Conservation (phyloP, 2,113 vertebrate genomes). For the Lampris incognitus region DNA sequence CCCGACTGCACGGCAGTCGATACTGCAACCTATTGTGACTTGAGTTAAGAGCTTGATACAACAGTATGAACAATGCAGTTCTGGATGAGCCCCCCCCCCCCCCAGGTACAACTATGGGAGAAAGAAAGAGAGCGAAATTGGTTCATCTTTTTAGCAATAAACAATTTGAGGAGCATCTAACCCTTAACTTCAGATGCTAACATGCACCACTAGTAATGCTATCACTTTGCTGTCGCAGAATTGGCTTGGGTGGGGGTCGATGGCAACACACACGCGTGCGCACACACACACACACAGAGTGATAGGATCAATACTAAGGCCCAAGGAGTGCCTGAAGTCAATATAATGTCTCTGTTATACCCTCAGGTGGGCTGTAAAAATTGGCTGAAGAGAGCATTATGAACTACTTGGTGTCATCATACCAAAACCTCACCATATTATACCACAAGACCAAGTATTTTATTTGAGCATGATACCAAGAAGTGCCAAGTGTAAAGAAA, state of each 20-base stretch:
- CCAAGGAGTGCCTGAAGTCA: slow-evolving; percentile 65
- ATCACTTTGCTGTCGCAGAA: slow-evolving; percentile 56
- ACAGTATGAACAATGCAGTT: background rate
- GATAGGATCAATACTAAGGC: slow-evolving; percentile 63
- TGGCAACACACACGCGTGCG: slow-evolving; percentile 35
- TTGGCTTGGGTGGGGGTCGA: slow-evolving; percentile 60
- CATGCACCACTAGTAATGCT: slow-evolving; percentile 61
- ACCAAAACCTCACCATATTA: slow-evolving; percentile 56
- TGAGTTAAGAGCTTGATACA: background rate
- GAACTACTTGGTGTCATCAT: slow-evolving; percentile 37
- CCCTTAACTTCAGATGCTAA: slow-evolving; percentile 39
- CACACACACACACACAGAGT: slow-evolving; percentile 30
- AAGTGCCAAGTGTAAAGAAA: slow-evolving; percentile 38
- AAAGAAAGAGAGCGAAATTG: background rate
- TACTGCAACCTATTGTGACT: background rate
- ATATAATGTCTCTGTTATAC: slow-evolving; percentile 71
- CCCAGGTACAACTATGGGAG: background rate
- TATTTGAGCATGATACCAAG: slow-evolving; percentile 61
- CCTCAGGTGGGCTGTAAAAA: slow-evolving; percentile 72
- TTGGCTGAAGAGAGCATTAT: slow-evolving; percentile 46
- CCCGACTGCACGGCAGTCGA: background rate
- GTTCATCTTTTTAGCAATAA: slow-evolving; percentile 35
- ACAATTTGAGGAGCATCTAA: slow-evolving; percentile 35
- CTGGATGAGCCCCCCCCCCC: background rate
- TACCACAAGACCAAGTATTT: slow-evolving; percentile 40